Percentiles rank a stretch among this genome's conserved stretches.
Evolutionary conservation across 1,140 invertebrate species (phyloP).

Genomic region (Drosophila novamexicana): DNA sequence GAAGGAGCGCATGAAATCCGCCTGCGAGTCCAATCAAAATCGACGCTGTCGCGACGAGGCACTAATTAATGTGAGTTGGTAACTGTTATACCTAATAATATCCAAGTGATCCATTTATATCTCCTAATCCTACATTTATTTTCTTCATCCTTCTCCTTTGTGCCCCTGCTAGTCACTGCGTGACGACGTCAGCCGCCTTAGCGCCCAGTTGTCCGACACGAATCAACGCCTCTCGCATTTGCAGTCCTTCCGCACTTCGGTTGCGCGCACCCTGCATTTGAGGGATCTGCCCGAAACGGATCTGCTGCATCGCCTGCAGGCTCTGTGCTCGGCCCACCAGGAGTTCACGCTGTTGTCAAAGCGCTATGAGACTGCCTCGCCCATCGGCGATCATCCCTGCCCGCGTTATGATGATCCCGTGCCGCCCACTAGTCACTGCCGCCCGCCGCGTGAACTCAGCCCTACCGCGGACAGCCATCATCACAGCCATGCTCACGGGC

Average conservation of each 20-base stretch:
- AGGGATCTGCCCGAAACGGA: slow-evolving; percentile 80
- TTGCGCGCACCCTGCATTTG: slow-evolving; percentile 87
- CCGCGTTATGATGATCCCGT: slow-evolving; percentile 78
- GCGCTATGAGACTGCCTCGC: slow-evolving; percentile 85
- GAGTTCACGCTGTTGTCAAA: slow-evolving; percentile 88
- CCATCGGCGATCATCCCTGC: slow-evolving; percentile 80
- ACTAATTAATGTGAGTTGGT: slow-evolving; percentile 87
- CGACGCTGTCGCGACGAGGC: slow-evolving; percentile 86
- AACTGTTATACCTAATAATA: neutral
- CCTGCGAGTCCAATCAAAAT: slow-evolving; percentile 81
- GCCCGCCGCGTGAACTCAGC: slow-evolving; percentile 67
- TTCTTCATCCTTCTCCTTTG: neutral
- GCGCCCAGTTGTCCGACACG: slow-evolving; percentile 89
- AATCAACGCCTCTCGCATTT: slow-evolving; percentile 90
- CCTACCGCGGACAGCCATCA: slow-evolving; percentile 33
- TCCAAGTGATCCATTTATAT: no score
- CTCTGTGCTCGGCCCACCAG: slow-evolving; percentile 86
- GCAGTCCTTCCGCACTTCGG: slow-evolving; percentile 89
- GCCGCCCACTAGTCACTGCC: slow-evolving; percentile 74
- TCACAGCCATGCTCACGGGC: slow-evolving; percentile 21
- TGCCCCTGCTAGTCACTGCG: slow-evolving; percentile 85
- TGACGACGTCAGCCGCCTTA: slow-evolving; percentile 89
- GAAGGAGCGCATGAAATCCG: slow-evolving; percentile 76
- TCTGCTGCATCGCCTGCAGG: slow-evolving; percentile 80
- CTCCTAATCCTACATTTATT: no score